These are phyloP conservation scores for Actinernus sp. DNA, from an alignment of 92 coral and sea anemone genomes.

Conservation along the genomic window DNA sequence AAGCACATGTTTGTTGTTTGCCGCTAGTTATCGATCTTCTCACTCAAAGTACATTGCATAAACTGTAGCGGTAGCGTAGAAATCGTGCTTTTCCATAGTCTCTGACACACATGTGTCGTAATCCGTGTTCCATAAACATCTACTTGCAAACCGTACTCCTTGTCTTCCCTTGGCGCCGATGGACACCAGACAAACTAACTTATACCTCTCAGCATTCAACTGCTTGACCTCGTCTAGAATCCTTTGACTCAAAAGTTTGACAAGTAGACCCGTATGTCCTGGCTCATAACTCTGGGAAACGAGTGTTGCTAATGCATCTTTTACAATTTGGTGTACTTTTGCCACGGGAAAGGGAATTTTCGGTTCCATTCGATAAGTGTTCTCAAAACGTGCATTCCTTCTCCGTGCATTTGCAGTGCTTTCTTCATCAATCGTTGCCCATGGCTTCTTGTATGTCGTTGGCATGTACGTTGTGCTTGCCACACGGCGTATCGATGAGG, in stretches of 20 bases:
- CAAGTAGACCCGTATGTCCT: slow-evolving; percentile 48
- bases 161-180: slow-evolving; percentile 70
- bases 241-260: slow-evolving; percentile 76
- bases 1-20: too few species aligned
- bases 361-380: slow-evolving; percentile 92
- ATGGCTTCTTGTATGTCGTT: not conserved
- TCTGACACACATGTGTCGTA: slow-evolving; percentile 82
- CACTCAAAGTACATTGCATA: slow-evolving; percentile 86
- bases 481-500: slow-evolving; percentile 11
- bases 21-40: too few species aligned
- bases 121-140: slow-evolving; percentile 91
- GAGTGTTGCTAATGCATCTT: slow-evolving; percentile 53
- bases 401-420: slow-evolving; percentile 10
- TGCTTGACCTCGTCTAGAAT: slow-evolving; percentile 76
- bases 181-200: slow-evolving; percentile 78
- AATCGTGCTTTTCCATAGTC: slow-evolving; percentile 66
- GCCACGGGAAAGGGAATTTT: slow-evolving; percentile 63
- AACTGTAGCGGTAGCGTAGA: slow-evolving; percentile 86
- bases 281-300: slow-evolving; percentile 46
- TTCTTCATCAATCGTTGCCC: slow-evolving; percentile 11
- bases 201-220: slow-evolving; percentile 75
- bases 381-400: slow-evolving; percentile 47
- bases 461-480: slow-evolving; percentile 16
- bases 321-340: slow-evolving; percentile 70
- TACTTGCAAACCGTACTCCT: slow-evolving; percentile 78